phyloP scores from a whole-genome alignment of 1,140 invertebrate species.

The Drosophila insularis region DNA sequence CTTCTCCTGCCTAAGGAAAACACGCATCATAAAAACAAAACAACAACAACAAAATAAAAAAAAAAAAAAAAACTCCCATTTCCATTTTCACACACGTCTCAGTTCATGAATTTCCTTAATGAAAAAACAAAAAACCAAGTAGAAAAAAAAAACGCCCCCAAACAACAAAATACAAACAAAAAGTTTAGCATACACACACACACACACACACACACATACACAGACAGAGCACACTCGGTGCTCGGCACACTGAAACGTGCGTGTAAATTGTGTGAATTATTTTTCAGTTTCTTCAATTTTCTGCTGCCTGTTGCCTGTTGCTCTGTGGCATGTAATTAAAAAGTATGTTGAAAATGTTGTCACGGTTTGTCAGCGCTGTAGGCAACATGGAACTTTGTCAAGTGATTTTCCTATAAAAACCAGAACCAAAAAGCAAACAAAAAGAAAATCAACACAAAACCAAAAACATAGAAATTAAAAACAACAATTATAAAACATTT shows the following conservation, averaged over 20 bases:
- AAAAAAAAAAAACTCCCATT: not conserved
- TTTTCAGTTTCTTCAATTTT: slow-evolving; percentile 42
- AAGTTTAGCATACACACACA: slow-evolving; percentile 20
- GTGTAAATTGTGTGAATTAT: slow-evolving; percentile 67
- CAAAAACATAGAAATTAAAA: not conserved
- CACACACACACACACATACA: not conserved
- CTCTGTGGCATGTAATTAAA: slow-evolving; percentile 62
- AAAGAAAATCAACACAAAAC: not conserved
- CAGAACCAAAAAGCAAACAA: not conserved
- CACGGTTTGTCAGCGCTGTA: slow-evolving; percentile 23
- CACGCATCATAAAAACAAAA: slow-evolving; percentile 26
- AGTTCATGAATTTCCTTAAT: slow-evolving; percentile 69
- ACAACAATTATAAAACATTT: not conserved
- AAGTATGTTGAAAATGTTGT: slow-evolving; percentile 47
- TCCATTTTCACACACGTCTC: slow-evolving; percentile 31
- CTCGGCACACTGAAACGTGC: slow-evolving; percentile 31
- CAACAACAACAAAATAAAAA: no score
- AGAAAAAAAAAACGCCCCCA: not conserved
- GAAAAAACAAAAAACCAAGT: slow-evolving; percentile 39
- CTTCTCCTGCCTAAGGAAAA: not conserved
- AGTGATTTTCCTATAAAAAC: not conserved
- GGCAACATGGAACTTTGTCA: not conserved
- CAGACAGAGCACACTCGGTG: not conserved
- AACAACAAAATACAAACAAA: not conserved
- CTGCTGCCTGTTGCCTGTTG: slow-evolving; percentile 50